Base-by-base conservation (phyloP, 2,888 invertebrate genomes). In the Dryobotodes eremita region DNA sequence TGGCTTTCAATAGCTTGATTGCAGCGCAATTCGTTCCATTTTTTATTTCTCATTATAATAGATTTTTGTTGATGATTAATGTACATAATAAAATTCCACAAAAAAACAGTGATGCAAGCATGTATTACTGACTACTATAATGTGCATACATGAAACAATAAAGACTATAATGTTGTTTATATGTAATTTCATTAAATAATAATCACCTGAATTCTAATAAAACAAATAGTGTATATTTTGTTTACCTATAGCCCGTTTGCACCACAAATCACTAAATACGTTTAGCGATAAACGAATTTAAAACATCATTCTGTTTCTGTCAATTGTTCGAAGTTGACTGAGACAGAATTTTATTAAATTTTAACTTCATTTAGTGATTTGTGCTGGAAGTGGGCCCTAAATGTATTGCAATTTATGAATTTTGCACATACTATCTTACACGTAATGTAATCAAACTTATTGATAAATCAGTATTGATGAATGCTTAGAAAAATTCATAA, bases 381-480 rank as follows among this genome's bases (percentile, higher is more conserved):
- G 26, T 20, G 59, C 11, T 74, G 55, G 46, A 46, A n/a, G 17
- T n/a, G 20, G 2, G 15, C 20, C 42, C 5, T 36, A 46, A 26
- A 53, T 53, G 50, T 80, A 80, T 80, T 59, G 53, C 48, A 74
- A 65, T 59, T 50, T 71, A 50, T 79, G 20, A 80, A 74, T 64
- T 53, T 72, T 50, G 57, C 70, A 50, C 42, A 55, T 70, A 42
- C n/a, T 59, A 42, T 36, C 48, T 42, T 57, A 46, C 57, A 61
- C 20, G 1, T 75, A 66, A 79, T 75, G 53, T 53, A 57, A 68
- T 77, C 61, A 66, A 65, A 72, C 26, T 64, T 77, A 72, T 55
- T 72, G 53, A 42, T 75, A 77, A 75, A 82, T 82, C 86, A 88
- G 82, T 88, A 87, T 79, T 84, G 75, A 80, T 57, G 84, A 88